Conservation (phyloP, 2,888 invertebrate genomes). For the Orthosia gracilis region DNA sequence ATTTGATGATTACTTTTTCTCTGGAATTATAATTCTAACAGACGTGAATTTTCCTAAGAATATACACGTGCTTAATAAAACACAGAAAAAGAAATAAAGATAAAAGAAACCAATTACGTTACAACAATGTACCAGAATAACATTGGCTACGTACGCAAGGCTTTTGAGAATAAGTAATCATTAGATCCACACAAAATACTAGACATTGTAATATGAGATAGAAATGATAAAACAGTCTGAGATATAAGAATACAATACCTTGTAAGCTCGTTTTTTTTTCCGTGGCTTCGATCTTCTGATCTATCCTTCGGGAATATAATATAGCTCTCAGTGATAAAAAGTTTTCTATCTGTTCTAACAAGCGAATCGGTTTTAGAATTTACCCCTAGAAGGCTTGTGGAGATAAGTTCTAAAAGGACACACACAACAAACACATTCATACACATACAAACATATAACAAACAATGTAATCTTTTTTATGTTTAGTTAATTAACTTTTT, state of each 20-base stretch:
- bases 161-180: conserved; percentile 15
- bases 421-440: no score
- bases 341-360: no score
- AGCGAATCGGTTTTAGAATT: no score
- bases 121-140: conserved; percentile 16
- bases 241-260: not conserved
- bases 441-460: no score
- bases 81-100: not conserved
- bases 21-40: not conserved
- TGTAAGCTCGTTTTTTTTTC: not conserved
- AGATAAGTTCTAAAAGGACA: no score
- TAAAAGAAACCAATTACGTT: conserved; percentile 28
- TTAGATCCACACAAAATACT: conserved; percentile 19
- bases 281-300: no score
- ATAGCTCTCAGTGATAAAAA: no score
- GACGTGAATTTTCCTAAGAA: not conserved
- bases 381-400: no score
- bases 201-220: not conserved
- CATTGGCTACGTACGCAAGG: conserved; percentile 9
- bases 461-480: no score
- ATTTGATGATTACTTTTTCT: not conserved
- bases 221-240: conserved; percentile 4
- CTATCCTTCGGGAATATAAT: no score
- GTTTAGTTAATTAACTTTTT: conserved; percentile 1
- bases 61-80: not conserved